phyloP scores from a whole-genome alignment of 2,113 vertebrate species.

The Ailuropoda melanoleuca region DNA sequence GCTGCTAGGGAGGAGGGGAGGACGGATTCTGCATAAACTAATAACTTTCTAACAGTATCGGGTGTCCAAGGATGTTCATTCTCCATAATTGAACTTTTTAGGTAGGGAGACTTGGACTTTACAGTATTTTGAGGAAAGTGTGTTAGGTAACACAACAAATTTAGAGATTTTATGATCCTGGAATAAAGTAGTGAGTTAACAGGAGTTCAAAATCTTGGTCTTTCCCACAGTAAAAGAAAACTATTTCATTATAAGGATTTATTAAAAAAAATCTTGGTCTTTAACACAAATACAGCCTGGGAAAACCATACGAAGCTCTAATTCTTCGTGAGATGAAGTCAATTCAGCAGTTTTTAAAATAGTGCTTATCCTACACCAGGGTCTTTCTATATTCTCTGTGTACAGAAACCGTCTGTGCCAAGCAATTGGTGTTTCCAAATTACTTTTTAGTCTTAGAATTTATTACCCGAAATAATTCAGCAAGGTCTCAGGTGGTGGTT shows the following conservation, averaged over 20 bases:
- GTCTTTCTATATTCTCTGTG: background rate
- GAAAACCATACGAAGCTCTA: background rate
- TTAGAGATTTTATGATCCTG: background rate
- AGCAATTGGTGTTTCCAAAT: background rate
- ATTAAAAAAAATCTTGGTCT: background rate
- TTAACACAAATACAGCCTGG: background rate
- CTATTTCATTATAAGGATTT: background rate
- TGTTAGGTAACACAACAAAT: background rate
- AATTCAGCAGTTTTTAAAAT: background rate
- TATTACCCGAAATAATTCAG: fast-evolving
- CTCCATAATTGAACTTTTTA: background rate
- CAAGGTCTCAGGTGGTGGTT: background rate
- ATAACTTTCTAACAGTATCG: background rate
- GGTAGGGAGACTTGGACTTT: background rate
- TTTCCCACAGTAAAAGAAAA: background rate
- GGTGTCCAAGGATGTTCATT: background rate
- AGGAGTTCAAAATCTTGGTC: background rate
- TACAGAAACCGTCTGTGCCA: background rate
- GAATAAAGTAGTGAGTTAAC: background rate
- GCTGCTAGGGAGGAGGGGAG: background rate
- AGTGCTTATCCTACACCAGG: fast-evolving
- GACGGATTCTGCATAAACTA: background rate
- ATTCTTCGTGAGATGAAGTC: background rate
- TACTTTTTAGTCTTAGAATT: background rate
- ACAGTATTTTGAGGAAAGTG: background rate